A percentile compares a stretch with the other conserved stretches of the same genome.
These are phyloP conservation scores for Salvelinus alpinus DNA, from an alignment of 2,113 vertebrate species.

Conservation along the genomic window DNA sequence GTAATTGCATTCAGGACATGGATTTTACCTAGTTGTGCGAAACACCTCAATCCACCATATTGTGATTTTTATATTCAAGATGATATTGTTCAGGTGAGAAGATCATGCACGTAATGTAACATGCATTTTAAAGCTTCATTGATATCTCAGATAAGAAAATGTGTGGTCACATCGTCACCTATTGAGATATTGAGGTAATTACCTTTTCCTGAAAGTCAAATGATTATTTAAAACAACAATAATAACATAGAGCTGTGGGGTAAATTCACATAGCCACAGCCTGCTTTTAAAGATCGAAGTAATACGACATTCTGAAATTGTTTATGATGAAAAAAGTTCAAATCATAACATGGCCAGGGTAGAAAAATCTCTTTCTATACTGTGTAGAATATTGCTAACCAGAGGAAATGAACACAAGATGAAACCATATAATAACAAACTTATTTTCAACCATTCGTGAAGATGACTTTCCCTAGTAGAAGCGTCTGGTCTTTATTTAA, in stretches of 20 bases:
- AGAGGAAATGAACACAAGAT: not conserved
- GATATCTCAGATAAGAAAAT: slow-evolving; percentile 48
- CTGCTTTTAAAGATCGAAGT: not conserved
- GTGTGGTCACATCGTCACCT: slow-evolving; percentile 58
- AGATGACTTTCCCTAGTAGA: not conserved
- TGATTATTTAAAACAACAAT: slow-evolving; percentile 41
- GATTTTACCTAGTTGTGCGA: not conserved
- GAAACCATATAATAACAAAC: not conserved
- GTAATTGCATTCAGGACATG: not conserved
- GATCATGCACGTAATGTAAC: slow-evolving; percentile 60
- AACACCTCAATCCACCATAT: too few species aligned
- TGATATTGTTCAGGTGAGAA: slow-evolving; percentile 19
- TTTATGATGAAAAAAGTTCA: slow-evolving; percentile 7
- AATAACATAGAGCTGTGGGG: not conserved
- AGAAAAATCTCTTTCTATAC: too few species aligned
- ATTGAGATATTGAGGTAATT: slow-evolving; percentile 52
- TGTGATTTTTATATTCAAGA: not conserved
- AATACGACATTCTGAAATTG: not conserved
- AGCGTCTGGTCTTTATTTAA: slow-evolving; percentile 1
- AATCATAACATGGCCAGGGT: not conserved
- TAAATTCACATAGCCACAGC: not conserved
- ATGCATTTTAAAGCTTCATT: slow-evolving; percentile 29
- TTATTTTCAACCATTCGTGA: not conserved
- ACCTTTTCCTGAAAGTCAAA: slow-evolving; percentile 65
- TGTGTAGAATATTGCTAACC: not conserved